These are phyloP conservation scores for Uropsilus gracilis DNA, from an alignment of 2,113 vertebrate genomes.

Conservation along the genomic window DNA sequence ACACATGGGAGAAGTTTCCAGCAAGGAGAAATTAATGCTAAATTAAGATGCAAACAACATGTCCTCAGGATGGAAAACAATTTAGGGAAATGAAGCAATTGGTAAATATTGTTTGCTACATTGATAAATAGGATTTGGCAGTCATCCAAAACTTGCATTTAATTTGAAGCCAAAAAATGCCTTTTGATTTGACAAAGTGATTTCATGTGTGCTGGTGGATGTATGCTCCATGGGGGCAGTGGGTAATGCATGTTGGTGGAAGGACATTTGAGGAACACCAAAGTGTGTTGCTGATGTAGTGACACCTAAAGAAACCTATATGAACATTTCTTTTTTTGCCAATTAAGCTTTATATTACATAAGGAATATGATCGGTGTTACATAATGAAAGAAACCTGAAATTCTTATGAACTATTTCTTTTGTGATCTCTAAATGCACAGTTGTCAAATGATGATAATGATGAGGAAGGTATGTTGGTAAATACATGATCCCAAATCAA, in stretches of 20 bases:
- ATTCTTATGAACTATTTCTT: conserved; percentile 3
- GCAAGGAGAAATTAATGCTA: conserved; percentile 63
- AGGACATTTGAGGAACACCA: not conserved
- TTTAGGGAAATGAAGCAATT: conserved; percentile 70
- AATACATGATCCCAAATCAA: not conserved
- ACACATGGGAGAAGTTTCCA: conserved; percentile 59
- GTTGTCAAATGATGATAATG: not conserved
- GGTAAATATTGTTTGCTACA: conserved; percentile 68
- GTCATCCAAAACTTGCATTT: conserved; percentile 68
- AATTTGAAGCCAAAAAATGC: conserved; percentile 20
- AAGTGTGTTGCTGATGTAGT: not conserved
- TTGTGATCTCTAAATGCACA: not conserved
- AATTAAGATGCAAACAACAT: conserved; percentile 67
- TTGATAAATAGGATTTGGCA: conserved; percentile 66
- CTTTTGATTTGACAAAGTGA: conserved; percentile 57
- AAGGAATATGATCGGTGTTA: not conserved
- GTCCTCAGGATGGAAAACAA: conserved; percentile 67
- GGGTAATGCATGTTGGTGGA: not conserved
- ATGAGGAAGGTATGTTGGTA: not conserved
- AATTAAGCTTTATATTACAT: not conserved
- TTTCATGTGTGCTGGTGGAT: not conserved
- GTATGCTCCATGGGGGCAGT: not conserved
- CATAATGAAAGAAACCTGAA: not conserved
- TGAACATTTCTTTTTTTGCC: not conserved
- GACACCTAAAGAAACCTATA: not conserved